Conservation (phyloP, 2,888 invertebrate species). For the Hirtodrosophila histrioides region DNA sequence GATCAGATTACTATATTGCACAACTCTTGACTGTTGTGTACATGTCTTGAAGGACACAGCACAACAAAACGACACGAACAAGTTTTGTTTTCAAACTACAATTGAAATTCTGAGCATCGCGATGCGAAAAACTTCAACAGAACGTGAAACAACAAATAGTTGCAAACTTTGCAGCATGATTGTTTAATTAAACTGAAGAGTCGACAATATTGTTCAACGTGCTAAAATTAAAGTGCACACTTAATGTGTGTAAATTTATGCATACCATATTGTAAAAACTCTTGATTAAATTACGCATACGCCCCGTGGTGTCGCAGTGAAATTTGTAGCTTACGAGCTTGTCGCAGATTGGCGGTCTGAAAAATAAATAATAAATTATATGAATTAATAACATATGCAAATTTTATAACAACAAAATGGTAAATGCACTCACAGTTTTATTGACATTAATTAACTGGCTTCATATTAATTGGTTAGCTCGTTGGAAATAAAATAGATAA, state of each 20-base stretch:
- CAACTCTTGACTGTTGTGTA: no score
- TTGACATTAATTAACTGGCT: constrained; percentile 11
- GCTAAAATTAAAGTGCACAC: no score
- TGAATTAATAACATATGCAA: constrained; percentile 5
- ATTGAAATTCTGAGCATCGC: constrained; percentile 18
- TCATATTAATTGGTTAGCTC: neutral
- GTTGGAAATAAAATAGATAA: no score
- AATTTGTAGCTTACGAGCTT: no score
- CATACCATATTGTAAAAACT: constrained; percentile 1
- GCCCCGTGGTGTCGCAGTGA: neutral
- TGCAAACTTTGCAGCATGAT: constrained; percentile 3
- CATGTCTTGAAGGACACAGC: neutral
- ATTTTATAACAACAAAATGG: neutral
- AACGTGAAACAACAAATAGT: neutral
- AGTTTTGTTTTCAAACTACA: constrained; percentile 2
- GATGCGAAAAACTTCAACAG: constrained; percentile 2
- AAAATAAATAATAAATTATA: neutral
- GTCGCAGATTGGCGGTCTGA: no score
- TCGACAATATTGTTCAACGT: no score
- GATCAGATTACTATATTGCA: no score
- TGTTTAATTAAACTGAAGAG: constrained; percentile 21
- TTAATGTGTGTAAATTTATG: no score
- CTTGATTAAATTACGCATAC: constrained; percentile 23
- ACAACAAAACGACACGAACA: neutral
- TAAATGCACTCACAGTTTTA: constrained; percentile 11